A percentile compares a stretch with the other conserved stretches of the same genome.
Evolutionary conservation across 2,113 vertebrate genomes (phyloP).

Genomic region (Galemys pyrenaicus): DNA sequence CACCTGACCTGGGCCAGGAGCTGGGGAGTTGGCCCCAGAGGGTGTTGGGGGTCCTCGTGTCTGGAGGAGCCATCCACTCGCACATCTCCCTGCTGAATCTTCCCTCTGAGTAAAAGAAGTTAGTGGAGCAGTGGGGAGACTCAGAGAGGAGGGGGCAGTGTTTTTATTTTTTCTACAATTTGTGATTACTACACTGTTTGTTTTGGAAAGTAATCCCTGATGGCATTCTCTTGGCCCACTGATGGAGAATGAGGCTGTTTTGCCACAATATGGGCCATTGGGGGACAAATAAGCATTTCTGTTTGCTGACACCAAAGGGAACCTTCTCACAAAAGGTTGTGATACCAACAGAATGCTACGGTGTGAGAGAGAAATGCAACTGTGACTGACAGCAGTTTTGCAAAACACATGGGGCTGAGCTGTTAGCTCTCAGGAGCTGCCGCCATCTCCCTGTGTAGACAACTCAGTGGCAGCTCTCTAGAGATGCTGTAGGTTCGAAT

Average conservation of each 20-base stretch:
- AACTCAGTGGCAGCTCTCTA: not conserved
- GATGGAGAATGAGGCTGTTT: constrained; percentile 16
- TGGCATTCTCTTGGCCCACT: not conserved
- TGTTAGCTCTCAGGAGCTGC: no score
- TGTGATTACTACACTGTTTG: not conserved
- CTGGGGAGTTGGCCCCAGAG: not conserved
- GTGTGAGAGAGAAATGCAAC: not conserved
- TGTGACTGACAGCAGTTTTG: not conserved
- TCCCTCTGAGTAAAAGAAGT: not conserved
- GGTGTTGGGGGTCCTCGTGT: not conserved
- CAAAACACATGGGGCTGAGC: fast-evolving
- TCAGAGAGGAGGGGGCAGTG: not conserved
- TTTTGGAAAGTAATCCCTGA: constrained; percentile 37
- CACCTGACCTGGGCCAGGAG: not conserved
- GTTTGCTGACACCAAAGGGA: not conserved
- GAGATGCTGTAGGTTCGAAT: not conserved
- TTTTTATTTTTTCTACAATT: not conserved
- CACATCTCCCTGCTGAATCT: not conserved
- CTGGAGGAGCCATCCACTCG: not conserved
- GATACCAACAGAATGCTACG: not conserved
- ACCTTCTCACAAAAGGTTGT: not conserved
- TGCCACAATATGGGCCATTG: not conserved
- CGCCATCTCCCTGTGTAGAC: not conserved
- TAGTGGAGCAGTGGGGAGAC: not conserved
- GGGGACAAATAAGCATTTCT: constrained; percentile 34